Evolutionary conservation across 2,797 vertebrate species (phyloP), one percentile per base, ranked within the genome.

Genomic region (Eulemur coronatus): DNA sequence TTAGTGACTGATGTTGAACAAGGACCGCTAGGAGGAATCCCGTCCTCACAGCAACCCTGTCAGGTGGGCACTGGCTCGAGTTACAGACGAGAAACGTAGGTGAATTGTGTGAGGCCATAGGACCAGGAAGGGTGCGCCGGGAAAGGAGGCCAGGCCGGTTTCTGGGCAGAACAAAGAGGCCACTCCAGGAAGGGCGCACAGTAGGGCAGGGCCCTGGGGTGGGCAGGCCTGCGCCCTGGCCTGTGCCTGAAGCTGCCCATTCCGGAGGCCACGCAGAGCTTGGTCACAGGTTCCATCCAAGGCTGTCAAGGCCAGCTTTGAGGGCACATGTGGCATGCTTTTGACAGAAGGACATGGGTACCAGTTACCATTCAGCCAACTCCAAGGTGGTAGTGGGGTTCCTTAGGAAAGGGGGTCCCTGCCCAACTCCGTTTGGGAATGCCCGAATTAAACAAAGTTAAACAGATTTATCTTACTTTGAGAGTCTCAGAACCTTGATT

Each of bases 151-250:
- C 28, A 26, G 14, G 14, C 86, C 13, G 5, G 52, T 12, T 57
- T 15, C 24, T 8, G 46, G 41, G 59, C 59, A 18, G 59, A 52
- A 61, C 1, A 7, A 67, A 76, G 41, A 70, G 55, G 46, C 63
- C 46, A 1, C 7, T 30, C 6, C n/a, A 4, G 35, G 43, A 78
- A 33, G 30, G 35, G 11, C 0, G 0, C 33, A 61, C 9, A 4
- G 35, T 4, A 3, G 7, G 35, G 38, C 0, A 1, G 30, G 48
- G 28, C 17, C 57, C 87, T 15, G 4, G 33, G 30, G 46, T 0
- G 6, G 59, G 9, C 76, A 52, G 30, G 48, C 20, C 48, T 59
- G 9, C 0, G 33, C 30, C 61, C 57, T 28, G 52, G 81, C 82
- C 61, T 65, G 41, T 8, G 63, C 41, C 20, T 2, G 38, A 13